Conservation (phyloP, 2,888 invertebrate species). For the Lutraria lutraria region DNA sequence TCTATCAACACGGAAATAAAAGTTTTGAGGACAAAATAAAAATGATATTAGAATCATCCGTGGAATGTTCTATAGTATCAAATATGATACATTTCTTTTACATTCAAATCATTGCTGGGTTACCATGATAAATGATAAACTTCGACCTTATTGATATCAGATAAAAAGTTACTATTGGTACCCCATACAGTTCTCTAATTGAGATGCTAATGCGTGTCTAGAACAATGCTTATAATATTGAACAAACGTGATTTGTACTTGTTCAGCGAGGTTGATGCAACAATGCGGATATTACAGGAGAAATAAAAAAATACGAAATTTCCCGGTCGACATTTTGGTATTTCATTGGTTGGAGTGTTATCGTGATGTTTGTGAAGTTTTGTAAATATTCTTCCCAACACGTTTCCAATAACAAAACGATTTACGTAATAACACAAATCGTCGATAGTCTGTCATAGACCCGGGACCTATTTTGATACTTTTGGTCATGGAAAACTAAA, state of each 20-base stretch:
- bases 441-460: no score
- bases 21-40: no score
- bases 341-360: not conserved
- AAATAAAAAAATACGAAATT: not conserved
- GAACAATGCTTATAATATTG: not conserved
- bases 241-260: not conserved
- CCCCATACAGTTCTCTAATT: slow-evolving; percentile 1
- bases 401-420: not conserved
- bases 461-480: no score
- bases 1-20: no score
- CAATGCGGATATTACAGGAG: slow-evolving; percentile 9
- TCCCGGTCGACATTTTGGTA: not conserved
- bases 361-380: not conserved
- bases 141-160: no score
- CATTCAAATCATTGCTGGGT: no score
- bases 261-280: not conserved
- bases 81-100: no score
- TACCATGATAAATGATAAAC: no score
- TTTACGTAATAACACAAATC: not conserved
- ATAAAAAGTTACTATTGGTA: not conserved
- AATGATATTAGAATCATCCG: no score
- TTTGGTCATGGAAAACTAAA: no score
- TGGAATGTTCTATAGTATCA: no score
- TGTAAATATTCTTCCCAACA: not conserved
- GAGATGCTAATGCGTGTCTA: not conserved